A percentile compares a stretch with the other conserved stretches of the same genome.
Evolutionary conservation across 2,113 vertebrate genomes (phyloP).

Genomic region (Argyrosomus japonicus): DNA sequence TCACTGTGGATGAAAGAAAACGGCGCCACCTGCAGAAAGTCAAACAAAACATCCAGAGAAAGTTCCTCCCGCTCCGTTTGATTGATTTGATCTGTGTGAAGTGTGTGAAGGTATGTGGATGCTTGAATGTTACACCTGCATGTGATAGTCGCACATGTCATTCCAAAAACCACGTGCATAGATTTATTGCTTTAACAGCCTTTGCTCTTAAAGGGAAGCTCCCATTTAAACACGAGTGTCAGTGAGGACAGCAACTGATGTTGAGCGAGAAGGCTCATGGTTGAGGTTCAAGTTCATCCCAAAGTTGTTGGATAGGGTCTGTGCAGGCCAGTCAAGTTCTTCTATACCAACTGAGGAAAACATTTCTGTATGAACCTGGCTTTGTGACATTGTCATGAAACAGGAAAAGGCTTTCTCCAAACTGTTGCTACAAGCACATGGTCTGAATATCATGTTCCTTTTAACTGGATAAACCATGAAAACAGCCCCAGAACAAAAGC

Average conservation of each 20-base stretch:
- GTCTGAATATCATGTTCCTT: not conserved
- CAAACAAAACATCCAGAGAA: not conserved
- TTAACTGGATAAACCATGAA: not conserved
- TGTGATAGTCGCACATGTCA: constrained; percentile 11
- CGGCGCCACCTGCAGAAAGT: constrained; percentile 5
- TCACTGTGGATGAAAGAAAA: not conserved
- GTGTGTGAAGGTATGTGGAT: not conserved
- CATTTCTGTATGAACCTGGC: not conserved
- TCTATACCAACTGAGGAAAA: not conserved
- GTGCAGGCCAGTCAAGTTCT: not conserved
- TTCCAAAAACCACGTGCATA: not conserved
- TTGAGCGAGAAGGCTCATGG: not conserved
- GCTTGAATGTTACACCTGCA: not conserved
- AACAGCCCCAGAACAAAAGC: constrained; percentile 10
- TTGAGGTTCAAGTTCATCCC: not conserved
- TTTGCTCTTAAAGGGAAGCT: not conserved
- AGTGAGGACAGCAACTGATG: not conserved
- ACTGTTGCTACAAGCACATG: not conserved
- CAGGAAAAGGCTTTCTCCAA: not conserved
- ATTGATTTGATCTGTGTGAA: not conserved
- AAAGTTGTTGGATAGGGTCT: not conserved
- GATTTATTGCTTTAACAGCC: not conserved
- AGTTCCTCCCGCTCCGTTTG: not conserved
- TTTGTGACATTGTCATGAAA: not conserved
- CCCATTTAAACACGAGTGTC: not conserved